phyloP scores from a whole-genome alignment of 2,113 vertebrate species.

The Eolophus roseicapilla region DNA sequence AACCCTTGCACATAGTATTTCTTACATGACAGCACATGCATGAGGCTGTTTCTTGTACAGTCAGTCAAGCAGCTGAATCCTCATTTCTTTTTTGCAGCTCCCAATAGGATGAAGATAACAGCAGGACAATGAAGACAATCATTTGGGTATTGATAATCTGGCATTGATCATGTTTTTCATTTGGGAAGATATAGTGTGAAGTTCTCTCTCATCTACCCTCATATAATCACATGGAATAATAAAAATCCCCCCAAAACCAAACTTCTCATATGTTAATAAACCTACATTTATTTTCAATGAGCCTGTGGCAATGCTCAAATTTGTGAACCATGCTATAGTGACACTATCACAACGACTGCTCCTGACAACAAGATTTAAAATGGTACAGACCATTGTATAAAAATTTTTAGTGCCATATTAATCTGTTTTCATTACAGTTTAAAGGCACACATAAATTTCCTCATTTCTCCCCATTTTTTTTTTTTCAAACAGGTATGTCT shows the following conservation, averaged over 20 bases:
- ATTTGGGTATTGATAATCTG: constrained; percentile 9
- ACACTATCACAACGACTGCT: not conserved
- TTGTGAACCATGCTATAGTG: not conserved
- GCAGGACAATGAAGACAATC: constrained; percentile 40
- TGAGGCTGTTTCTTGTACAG: not conserved
- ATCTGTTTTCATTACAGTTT: not conserved
- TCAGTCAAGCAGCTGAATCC: not conserved
- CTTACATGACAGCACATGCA: not conserved
- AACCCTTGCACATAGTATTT: not conserved
- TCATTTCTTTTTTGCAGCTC: constrained; percentile 68
- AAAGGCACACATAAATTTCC: not conserved
- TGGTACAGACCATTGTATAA: not conserved
- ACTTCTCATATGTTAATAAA: not conserved
- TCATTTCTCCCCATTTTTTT: not conserved
- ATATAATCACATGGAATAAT: not conserved
- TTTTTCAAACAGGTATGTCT: not conserved
- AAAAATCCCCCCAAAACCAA: not conserved
- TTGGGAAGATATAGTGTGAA: not conserved
- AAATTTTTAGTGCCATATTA: not conserved
- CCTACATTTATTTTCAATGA: not conserved
- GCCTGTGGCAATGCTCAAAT: not conserved
- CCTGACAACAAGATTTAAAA: not conserved
- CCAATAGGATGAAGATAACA: constrained; percentile 58
- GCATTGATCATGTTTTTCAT: not conserved
- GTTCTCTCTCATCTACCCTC: not conserved